Conservation (phyloP, 2,797 vertebrate species). For the Podarcis siculus region DNA sequence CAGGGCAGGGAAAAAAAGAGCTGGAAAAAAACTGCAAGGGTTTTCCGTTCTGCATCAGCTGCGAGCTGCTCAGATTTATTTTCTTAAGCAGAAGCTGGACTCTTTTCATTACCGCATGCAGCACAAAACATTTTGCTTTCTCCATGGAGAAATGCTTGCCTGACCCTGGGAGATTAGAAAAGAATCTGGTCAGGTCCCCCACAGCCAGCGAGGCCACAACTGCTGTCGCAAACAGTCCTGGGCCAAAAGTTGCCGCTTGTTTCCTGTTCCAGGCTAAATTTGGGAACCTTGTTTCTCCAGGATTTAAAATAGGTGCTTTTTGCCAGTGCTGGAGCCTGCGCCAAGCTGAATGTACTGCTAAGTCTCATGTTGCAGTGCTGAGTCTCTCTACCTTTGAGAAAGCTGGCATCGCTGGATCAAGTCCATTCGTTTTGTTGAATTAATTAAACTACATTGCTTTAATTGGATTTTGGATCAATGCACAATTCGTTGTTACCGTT, state of each 20-base stretch:
- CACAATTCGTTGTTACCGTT: no score
- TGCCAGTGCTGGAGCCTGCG: no score
- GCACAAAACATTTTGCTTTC: constrained; percentile 32
- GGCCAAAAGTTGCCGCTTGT: not conserved
- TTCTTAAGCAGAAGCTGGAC: constrained; percentile 4
- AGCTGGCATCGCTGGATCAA: no score
- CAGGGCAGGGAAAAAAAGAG: not conserved
- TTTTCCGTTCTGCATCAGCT: not conserved
- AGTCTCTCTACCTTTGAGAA: not conserved
- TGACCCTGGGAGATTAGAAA: not conserved
- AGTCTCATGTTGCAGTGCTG: not conserved
- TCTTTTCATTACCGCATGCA: constrained; percentile 2
- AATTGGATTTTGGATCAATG: no score
- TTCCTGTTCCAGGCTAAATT: constrained; percentile 33
- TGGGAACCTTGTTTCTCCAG: not conserved
- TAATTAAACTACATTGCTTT: no score
- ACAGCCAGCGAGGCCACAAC: not conserved
- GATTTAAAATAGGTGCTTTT: constrained; percentile 1
- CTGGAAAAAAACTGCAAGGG: not conserved
- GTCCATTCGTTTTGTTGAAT: no score
- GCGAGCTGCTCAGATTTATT: not conserved
- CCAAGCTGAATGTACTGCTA: not conserved
- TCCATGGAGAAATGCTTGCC: constrained; percentile 41
- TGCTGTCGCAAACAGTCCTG: not conserved
- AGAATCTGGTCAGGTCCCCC: not conserved